A percentile compares a stretch with the other conserved stretches of the same genome.
These are phyloP conservation scores for Sinopyrophorus schimmeli DNA, from an alignment of 2,888 invertebrate genomes.

Conservation along the genomic window DNA sequence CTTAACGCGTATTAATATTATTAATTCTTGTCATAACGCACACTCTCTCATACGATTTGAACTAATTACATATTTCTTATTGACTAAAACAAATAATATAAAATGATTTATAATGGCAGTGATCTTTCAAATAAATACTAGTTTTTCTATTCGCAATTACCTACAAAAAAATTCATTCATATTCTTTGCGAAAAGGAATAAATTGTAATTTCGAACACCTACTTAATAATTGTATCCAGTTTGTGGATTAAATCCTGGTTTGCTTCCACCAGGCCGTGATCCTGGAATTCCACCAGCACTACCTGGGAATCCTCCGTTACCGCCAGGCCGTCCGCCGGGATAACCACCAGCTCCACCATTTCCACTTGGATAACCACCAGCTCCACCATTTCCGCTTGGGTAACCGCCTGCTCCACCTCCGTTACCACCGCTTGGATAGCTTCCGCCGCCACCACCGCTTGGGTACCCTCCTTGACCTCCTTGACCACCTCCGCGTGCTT, in stretches of 20 bases:
- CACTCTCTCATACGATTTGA: slow-evolving; percentile 9
- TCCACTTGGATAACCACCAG: slow-evolving; percentile 39
- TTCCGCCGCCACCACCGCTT: slow-evolving; percentile 33
- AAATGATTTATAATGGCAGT: slow-evolving; percentile 22
- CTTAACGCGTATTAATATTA: too few relatives aligned
- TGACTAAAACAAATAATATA: slow-evolving; percentile 1
- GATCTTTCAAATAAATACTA: slow-evolving; percentile 24
- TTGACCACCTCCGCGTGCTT: slow-evolving; percentile 44
- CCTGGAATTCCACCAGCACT: slow-evolving; percentile 35
- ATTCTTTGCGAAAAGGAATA: too few relatives aligned
- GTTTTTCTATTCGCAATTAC: slow-evolving; percentile 5
- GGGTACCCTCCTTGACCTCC: slow-evolving; percentile 38
- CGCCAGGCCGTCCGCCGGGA: slow-evolving; percentile 36
- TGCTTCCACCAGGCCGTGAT: slow-evolving; percentile 48
- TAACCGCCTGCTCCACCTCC: slow-evolving; percentile 38
- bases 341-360: slow-evolving; percentile 38
- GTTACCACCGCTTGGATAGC: slow-evolving; percentile 37
- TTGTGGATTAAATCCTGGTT: slow-evolving; percentile 53
- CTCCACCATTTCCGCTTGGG: slow-evolving; percentile 39
- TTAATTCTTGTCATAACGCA: too few relatives aligned
- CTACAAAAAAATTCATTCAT: slow-evolving; percentile 14
- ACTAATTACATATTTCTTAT: not conserved
- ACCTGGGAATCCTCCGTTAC: slow-evolving; percentile 34
- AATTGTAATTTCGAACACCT: slow-evolving; percentile 12
- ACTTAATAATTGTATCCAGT: slow-evolving; percentile 57